These are phyloP conservation scores for Idaea aversata DNA, from an alignment of 2,888 invertebrate genomes.

Conservation along the genomic window DNA sequence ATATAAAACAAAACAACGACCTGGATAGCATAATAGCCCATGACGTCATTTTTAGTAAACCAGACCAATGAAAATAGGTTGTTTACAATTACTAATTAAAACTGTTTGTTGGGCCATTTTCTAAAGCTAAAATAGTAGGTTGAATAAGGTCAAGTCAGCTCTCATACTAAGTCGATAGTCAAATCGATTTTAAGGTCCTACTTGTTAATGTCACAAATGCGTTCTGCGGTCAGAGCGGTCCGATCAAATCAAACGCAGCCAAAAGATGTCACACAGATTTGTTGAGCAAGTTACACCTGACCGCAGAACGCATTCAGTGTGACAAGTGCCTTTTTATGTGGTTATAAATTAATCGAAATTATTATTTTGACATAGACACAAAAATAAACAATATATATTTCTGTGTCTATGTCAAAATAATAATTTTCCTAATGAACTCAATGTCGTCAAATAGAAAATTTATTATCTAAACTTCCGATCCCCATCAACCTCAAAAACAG, in stretches of 20 bases:
- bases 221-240: too few relatives aligned
- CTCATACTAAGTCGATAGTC: not conserved
- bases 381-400: too few relatives aligned
- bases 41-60: not conserved
- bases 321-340: too few relatives aligned
- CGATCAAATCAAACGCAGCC: too few relatives aligned
- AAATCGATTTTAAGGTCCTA: too few relatives aligned
- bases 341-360: too few relatives aligned
- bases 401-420: too few relatives aligned
- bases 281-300: too few relatives aligned
- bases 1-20: not conserved
- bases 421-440: not conserved
- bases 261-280: too few relatives aligned
- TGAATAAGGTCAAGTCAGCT: not conserved
- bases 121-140: not conserved
- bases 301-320: too few relatives aligned
- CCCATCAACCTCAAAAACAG: not conserved
- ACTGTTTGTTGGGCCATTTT: not conserved
- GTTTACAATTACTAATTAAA: not conserved
- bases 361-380: too few relatives aligned
- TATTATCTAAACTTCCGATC: not conserved
- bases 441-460: not conserved
- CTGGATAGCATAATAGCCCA: not conserved
- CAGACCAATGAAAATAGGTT: not conserved
- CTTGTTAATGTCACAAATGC: not conserved